Base-by-base conservation (phyloP, 2,797 vertebrate species). In the Ambastaia sidthimunki region DNA sequence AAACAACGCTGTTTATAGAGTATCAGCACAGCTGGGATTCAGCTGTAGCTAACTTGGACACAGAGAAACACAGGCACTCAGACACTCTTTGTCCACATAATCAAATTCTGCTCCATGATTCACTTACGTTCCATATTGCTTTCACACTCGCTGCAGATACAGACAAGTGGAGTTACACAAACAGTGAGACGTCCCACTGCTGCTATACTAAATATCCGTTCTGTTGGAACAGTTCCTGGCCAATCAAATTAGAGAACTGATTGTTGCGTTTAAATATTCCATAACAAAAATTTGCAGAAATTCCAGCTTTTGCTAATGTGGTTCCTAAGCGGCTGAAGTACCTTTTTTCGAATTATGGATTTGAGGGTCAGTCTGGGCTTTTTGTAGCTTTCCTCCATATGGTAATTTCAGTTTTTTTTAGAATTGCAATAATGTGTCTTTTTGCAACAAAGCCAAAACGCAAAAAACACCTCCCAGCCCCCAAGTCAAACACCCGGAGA, bases 401-500 rank as follows among this genome's bases (percentile, higher is more conserved):
- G 16, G 82, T 78, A 1, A 18, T 60, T 28, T 28, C 11, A 28
- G 13, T 34, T 0, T 18, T 59, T 59, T 23, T 57, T 23, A 11
- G 55, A 59, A 25, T 21, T 28, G 19, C 47, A 76, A 78, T 72
- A 87, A 88, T 89, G 88, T 82, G 55, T 12, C 55, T 91, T 90
- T 37, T 11, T 25, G 11, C 57, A 60, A 60, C 25, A 60, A 28
- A 25, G 4, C 23, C 12, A 6, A 60, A 60, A 60, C 15, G 57
- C 15, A 23, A 13, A 25, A 25, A 59, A 83, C 47, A 76, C 62
- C 75, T 59, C 52, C 55, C 19, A 81, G 57, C 71, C 75, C 69
- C 19, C 59, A 47, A 69, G 12, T 44, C 19, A 31, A 48, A 23
- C 34, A 37, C 54, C 69, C 25, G 48, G 15, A 63, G 65, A 74